A percentile compares a stretch with the other conserved stretches of the same genome.
Evolutionary conservation across 92 coral and sea anemone genomes (phyloP).

Genomic region (Siderastrea siderea): DNA sequence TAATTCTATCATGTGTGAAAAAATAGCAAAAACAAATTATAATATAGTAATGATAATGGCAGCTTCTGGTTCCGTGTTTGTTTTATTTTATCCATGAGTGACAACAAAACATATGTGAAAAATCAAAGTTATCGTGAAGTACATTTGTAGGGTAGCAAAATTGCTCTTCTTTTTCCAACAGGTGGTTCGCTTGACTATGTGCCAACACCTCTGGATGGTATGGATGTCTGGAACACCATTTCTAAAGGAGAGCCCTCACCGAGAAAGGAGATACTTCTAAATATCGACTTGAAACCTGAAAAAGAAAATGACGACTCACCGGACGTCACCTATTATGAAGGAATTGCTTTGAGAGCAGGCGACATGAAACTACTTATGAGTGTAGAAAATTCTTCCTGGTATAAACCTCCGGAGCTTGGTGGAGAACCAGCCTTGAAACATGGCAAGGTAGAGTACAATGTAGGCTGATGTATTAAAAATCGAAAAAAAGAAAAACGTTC

Average conservation of each 20-base stretch:
- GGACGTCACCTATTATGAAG: slow-evolving; percentile 15
- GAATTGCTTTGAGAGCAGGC: slow-evolving; percentile 61
- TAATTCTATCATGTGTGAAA: too few relatives aligned
- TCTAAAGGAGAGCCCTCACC: slow-evolving; percentile 80
- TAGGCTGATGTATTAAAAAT: too few relatives aligned
- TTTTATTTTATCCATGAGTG: too few relatives aligned
- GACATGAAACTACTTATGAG: slow-evolving; percentile 62
- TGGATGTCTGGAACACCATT: slow-evolving; percentile 78
- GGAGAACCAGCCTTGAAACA: not conserved
- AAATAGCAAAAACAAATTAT: too few relatives aligned
- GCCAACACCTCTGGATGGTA: slow-evolving; percentile 63
- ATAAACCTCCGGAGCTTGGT: slow-evolving; percentile 61
- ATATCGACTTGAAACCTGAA: slow-evolving; percentile 56
- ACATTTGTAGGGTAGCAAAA: too few relatives aligned
- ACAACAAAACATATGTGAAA: too few relatives aligned
- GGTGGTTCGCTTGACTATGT: slow-evolving; percentile 22
- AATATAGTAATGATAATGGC: too few relatives aligned
- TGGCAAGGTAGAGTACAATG: not conserved
- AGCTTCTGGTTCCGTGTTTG: too few relatives aligned
- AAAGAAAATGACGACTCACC: not conserved
- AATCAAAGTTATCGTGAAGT: not conserved
- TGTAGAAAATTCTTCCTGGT: slow-evolving; percentile 59
- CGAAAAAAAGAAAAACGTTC: too few relatives aligned
- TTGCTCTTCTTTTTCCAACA: not conserved
- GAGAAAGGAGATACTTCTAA: slow-evolving; percentile 82